Base-by-base conservation (phyloP, 2,888 invertebrate genomes). In the Ennomos erosarius region DNA sequence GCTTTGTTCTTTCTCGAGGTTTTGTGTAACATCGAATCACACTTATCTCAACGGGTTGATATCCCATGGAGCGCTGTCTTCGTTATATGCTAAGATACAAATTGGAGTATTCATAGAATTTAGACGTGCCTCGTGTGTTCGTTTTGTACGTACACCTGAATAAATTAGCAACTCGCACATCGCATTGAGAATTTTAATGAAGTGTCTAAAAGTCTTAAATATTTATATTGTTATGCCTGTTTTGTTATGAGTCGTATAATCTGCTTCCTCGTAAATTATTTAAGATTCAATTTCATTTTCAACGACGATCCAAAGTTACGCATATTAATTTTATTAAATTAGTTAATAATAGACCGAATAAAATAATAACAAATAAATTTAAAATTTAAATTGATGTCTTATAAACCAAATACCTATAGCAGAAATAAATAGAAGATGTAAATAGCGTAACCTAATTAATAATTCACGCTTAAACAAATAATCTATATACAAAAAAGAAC, bases 1-100 rank as follows among this genome's bases (percentile, higher is more conserved):
- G 86, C 88, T 89, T 90, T 90, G 90, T 91, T 92, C 88, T 89
- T 90, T 88, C 80, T 74, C 82, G 82, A 78, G 86, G 85, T 84
- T 83, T 82, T 84, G 87, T 82, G 78, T 84, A 81, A 90, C 90
- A 90, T 79, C 79, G 88, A 89, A 85, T 88, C 84, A 88, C 90
- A 90, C 91, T 90, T 90, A 90, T 85, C 85, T 82, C 75, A 79
- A 75, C 73, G 70, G 71, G 75, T 74, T 76, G 63, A 62, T 69
- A 52, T 57, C 55, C 54, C 12, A 46, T 50, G 55, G 51, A 65
- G 47, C 35, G 42, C 50, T 61, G 50, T 62, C 59, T 61, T 64
- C 60, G 54, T 67, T 63, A 62, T 46, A 43, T 39, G 12, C 38
- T 51, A 60, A 55, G 51, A 51, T 36, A 51, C 48, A 53, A 48